Base-by-base conservation (phyloP, 2,113 vertebrate genomes). In the Acanthisitta chloris region DNA sequence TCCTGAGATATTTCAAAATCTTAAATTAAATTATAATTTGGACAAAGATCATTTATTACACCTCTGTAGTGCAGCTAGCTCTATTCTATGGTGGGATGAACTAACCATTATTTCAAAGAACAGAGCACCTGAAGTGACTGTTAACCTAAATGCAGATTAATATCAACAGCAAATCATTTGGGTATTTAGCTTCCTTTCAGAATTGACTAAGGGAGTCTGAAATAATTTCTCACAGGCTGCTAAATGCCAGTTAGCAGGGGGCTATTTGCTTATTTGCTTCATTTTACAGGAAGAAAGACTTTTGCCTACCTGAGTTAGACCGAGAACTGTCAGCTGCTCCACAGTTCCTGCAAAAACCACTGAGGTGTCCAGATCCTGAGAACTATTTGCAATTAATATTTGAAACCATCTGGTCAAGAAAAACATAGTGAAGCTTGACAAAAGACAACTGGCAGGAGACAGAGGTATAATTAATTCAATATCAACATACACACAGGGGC, bases 321-420 rank as follows among this genome's bases (percentile, higher is more conserved):
- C 42, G 38, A 57, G 54, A 94, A 43, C 65, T 88, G 90, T 90
- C 85, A 95, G 67, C 59, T 90, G 59, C 90, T 96, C 85, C 82
- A 54, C 67, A 78, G 76, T 18, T 69, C 72, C 91, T n/a, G 12
- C 45, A 85, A 54, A 86, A 88, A 64, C 23, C 86, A 82, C 69
- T 10, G 65, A 89, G 80, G 72, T 59, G 84, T 87, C 73, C 88
- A 84, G 61, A 81, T 59, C 52, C 65, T 12, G 24, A 84, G 81
- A 90, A 84, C 36, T 36, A 62, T 52, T 79, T 84, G 49, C 93
- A 96, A 94, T 64, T 70, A 96, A 91, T 95, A 93, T 93, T 19
- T 87, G 87, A 96, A 96, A 80, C 81, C 90, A 94, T 94, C 92
- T 95, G 95, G 95, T 88, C 93, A 96, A 94, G 78, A 20, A 90